These are phyloP conservation scores for Palythoa caribaeorum DNA, from an alignment of 92 coral and sea anemone species.

Conservation along the genomic window DNA sequence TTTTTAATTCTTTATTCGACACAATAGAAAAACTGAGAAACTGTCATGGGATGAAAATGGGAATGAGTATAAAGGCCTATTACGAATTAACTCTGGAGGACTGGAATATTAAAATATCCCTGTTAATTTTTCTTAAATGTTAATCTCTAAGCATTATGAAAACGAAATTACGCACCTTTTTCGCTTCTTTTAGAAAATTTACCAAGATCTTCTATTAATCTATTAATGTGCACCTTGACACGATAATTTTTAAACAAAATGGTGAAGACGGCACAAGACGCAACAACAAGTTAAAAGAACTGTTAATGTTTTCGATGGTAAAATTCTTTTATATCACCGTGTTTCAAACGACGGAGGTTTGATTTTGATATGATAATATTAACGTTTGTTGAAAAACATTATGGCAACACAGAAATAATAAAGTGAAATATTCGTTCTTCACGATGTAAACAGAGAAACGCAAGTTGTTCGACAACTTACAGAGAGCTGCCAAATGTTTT, in stretches of 20 bases:
- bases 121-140: neutral
- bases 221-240: neutral
- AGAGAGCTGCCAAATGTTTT: neutral
- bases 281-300: neutral
- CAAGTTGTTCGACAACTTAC: neutral
- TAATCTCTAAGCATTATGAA: neutral
- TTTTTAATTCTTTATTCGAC: too few species aligned
- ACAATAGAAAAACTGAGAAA: too few species aligned
- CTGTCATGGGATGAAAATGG: too few species aligned
- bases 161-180: neutral
- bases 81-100: too few species aligned
- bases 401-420: neutral
- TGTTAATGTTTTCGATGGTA: neutral
- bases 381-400: neutral
- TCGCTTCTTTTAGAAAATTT: neutral
- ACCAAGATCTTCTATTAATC: neutral
- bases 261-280: neutral
- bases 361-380: neutral
- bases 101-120: neutral
- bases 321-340: neutral
- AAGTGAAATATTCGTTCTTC: neutral
- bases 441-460: constrained; percentile 36
- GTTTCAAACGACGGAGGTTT: neutral
- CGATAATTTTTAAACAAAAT: neutral
- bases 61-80: too few species aligned